These are phyloP conservation scores for Cyclina sinensis DNA, from an alignment of 1,140 invertebrate species.

Conservation along the genomic window DNA sequence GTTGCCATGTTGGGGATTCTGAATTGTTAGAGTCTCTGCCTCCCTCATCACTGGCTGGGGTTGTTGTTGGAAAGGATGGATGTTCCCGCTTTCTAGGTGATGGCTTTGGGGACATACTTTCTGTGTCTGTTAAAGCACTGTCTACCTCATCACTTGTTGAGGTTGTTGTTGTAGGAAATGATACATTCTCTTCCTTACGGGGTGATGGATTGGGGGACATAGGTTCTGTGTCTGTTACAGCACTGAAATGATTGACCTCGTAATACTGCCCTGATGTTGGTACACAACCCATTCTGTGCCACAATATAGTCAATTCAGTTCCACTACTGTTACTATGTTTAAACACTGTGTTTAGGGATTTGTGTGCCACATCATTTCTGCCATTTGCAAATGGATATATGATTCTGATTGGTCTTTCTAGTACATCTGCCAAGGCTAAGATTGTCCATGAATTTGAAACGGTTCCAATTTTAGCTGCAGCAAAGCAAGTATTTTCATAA, in stretches of 20 bases:
- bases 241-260: slow-evolving; percentile 33
- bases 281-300: neutral
- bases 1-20: neutral
- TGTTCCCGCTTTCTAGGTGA: no score
- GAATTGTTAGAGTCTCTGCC: no score
- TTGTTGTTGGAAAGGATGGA: neutral
- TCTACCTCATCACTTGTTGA: neutral
- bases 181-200: neutral
- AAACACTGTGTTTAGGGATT: neutral
- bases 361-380: neutral
- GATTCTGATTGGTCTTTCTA: neutral
- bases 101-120: neutral
- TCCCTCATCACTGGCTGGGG: neutral
- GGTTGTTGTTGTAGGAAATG: neutral
- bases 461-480: neutral
- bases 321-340: neutral
- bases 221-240: neutral
- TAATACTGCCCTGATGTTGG: neutral
- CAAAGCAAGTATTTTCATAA: neutral
- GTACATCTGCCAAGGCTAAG: neutral
- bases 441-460: neutral
- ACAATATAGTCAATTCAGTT: neutral
- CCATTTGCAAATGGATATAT: neutral
- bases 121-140: neutral
- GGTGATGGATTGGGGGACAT: neutral